phyloP scores from a whole-genome alignment of 2,888 invertebrate genomes.

The Baccha elongata region DNA sequence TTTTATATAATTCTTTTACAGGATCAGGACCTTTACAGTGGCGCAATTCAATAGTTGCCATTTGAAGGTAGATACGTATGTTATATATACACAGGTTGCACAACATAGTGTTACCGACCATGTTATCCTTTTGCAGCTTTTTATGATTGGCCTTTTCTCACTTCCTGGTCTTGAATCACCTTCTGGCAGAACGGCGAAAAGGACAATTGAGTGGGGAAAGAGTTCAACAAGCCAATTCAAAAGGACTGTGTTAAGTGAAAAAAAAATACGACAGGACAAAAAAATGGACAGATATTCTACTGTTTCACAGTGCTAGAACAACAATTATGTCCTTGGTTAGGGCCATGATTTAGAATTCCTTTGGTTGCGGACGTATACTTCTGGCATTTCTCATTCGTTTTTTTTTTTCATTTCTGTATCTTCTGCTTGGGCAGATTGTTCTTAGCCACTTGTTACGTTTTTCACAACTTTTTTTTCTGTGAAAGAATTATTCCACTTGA shows the following conservation, averaged over 20 bases:
- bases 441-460: constrained; percentile 49
- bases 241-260: constrained; percentile 53
- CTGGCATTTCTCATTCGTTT: constrained; percentile 5
- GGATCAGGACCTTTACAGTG: constrained; percentile 52
- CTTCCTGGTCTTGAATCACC: not conserved
- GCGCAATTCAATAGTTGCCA: constrained; percentile 36
- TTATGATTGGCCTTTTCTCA: constrained; percentile 48
- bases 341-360: constrained; percentile 79
- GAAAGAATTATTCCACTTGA: constrained; percentile 34
- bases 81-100: constrained; percentile 20
- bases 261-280: not conserved
- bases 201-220: constrained; percentile 7
- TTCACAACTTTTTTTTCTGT: constrained; percentile 20
- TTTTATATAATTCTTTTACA: constrained; percentile 73
- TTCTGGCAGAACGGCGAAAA: not conserved
- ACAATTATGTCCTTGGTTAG: constrained; percentile 59
- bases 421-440: constrained; percentile 49
- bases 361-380: constrained; percentile 70
- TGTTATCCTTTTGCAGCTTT: constrained; percentile 60
- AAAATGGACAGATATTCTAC: constrained; percentile 30
- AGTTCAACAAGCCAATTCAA: constrained; percentile 65
- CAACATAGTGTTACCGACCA: constrained; percentile 29
- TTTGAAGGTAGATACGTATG: constrained; percentile 37
- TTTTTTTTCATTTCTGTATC: constrained; percentile 14
- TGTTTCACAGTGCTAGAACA: constrained; percentile 56